Conservation (phyloP, 2,888 invertebrate genomes). For the Philonicus albiceps region DNA sequence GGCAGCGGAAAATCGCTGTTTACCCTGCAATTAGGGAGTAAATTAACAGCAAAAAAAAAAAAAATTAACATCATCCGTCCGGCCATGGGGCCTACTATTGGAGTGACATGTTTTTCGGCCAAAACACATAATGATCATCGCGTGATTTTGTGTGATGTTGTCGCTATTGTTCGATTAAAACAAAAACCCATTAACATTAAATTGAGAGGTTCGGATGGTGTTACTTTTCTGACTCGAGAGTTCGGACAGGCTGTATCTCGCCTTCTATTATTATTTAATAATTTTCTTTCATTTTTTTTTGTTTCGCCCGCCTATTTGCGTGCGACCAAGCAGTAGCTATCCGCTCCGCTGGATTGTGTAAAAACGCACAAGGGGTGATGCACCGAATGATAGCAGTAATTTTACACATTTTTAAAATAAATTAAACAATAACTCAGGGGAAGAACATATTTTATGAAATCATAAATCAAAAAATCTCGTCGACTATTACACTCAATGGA, state of each 20-base stretch:
- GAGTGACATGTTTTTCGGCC: not conserved
- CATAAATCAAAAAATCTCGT: not conserved
- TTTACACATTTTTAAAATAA: not conserved
- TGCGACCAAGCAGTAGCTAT: not conserved
- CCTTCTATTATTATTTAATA: not conserved
- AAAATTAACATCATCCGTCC: not conserved
- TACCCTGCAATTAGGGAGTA: constrained; percentile 3
- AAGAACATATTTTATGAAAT: not conserved
- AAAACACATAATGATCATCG: not conserved
- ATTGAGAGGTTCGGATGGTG: not conserved
- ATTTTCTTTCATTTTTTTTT: not conserved
- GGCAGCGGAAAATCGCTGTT: not conserved
- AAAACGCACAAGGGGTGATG: not conserved
- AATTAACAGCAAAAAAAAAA: not conserved
- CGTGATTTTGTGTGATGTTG: not conserved
- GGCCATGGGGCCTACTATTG: not conserved
- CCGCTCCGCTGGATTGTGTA: not conserved
- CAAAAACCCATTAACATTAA: not conserved
- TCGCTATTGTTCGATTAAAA: not conserved
- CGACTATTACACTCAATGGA: not conserved
- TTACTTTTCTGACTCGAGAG: not conserved
- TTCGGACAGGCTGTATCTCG: not conserved
- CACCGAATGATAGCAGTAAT: not conserved
- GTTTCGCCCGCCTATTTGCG: not conserved
- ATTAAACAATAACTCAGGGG: not conserved